phyloP scores from a whole-genome alignment of 2,797 vertebrate species.

The Neosilurus mollespiculum region DNA sequence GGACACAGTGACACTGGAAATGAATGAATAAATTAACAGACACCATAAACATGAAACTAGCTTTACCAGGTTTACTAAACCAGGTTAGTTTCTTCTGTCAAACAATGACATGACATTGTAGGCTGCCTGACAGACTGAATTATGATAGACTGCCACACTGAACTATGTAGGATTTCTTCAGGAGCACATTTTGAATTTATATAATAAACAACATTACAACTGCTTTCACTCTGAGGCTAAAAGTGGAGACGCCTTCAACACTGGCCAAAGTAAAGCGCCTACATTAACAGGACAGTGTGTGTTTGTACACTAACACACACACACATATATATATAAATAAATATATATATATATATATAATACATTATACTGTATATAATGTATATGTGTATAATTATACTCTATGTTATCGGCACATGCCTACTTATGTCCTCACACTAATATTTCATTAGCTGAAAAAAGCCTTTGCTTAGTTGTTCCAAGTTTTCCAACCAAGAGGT shows the following conservation, averaged over 20 bases:
- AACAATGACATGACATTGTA: not conserved
- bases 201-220: not conserved
- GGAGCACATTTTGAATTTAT: not conserved
- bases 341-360: no score
- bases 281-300: not conserved
- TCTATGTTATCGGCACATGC: conserved; percentile 17
- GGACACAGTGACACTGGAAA: not conserved
- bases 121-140: not conserved
- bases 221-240: not conserved
- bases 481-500: conserved; percentile 66
- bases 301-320: not conserved
- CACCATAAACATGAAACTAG: not conserved
- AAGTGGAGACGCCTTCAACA: no score
- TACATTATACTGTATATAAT: no score
- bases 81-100: not conserved
- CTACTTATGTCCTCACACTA: conserved; percentile 11
- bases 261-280: not conserved
- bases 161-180: not conserved
- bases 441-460: not conserved
- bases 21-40: not conserved
- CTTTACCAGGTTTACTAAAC: no score
- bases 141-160: not conserved
- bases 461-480: conserved; percentile 69
- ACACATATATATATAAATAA: no score
- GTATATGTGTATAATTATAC: not conserved